phyloP scores from a whole-genome alignment of 2,113 vertebrate genomes.

The Peromyscus maniculatus region DNA sequence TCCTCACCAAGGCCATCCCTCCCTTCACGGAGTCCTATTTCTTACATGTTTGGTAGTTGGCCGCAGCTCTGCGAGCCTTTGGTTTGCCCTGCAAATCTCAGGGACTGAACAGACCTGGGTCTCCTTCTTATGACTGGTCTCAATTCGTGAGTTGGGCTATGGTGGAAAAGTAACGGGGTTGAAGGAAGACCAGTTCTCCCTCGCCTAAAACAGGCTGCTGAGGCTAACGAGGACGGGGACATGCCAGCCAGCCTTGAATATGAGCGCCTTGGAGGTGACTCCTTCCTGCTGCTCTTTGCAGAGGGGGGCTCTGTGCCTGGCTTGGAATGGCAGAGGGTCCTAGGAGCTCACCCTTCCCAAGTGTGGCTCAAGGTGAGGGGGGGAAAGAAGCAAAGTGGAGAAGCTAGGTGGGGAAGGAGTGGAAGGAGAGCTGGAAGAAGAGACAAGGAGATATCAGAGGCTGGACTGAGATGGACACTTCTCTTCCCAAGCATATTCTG shows the following conservation, averaged over 20 bases:
- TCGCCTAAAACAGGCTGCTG: neutral
- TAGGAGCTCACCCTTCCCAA: neutral
- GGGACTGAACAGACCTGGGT: neutral
- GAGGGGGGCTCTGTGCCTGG: too few relatives aligned
- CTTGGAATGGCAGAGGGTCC: neutral
- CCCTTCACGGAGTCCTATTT: neutral
- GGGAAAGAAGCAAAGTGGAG: neutral
- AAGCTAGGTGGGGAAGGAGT: neutral
- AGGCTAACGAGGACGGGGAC: neutral
- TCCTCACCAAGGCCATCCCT: neutral
- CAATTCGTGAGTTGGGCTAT: neutral
- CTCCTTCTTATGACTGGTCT: neutral
- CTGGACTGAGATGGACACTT: neutral
- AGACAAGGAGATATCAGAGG: too few relatives aligned
- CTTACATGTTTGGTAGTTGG: neutral
- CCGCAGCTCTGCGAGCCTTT: fast-evolving
- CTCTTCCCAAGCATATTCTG: too few relatives aligned
- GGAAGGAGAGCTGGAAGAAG: neutral
- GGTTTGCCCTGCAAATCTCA: neutral
- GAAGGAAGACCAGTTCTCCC: neutral
- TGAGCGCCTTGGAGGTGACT: neutral
- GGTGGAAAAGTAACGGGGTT: neutral
- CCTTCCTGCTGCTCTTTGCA: neutral
- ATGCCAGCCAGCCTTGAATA: too few relatives aligned
- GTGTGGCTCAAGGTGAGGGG: neutral